These are phyloP conservation scores for Yponomeuta sedellus DNA, from an alignment of 2,888 invertebrate species.

Conservation along the genomic window DNA sequence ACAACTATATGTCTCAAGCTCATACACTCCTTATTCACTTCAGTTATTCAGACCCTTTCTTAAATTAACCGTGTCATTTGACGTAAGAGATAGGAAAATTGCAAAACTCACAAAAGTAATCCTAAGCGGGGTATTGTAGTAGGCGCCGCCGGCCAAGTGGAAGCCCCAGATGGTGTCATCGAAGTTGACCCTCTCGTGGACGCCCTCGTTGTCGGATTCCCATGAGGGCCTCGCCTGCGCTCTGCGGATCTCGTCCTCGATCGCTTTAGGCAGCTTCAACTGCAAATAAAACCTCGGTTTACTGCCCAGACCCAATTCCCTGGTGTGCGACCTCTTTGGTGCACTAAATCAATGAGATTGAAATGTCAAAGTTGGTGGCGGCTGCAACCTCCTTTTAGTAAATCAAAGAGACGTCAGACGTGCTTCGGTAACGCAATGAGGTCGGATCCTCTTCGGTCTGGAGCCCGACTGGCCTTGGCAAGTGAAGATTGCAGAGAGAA, in stretches of 20 bases:
- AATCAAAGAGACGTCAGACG: constrained; percentile 1
- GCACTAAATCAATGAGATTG: background rate
- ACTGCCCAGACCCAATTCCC: background rate
- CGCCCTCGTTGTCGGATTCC: constrained; percentile 40
- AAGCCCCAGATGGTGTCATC: constrained; percentile 46
- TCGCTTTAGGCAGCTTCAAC: constrained; percentile 26
- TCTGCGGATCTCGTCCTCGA: constrained; percentile 26
- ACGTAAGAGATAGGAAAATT: no score
- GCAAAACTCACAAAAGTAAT: constrained; percentile 32
- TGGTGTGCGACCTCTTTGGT: background rate
- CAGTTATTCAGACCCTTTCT: background rate
- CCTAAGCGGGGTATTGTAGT: constrained; percentile 36
- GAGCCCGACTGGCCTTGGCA: background rate
- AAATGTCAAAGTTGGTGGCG: background rate
- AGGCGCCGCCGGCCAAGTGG: constrained; percentile 36
- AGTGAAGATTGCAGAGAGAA: background rate
- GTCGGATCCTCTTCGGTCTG: background rate
- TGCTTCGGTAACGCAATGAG: background rate
- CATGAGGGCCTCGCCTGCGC: constrained; percentile 30
- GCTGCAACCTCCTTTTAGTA: background rate
- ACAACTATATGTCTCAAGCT: no score
- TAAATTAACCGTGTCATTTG: background rate
- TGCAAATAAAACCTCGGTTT: constrained; percentile 18
- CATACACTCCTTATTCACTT: no score
- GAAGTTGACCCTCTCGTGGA: constrained; percentile 41